Evolutionary conservation across 2,888 invertebrate genomes (phyloP), one percentile per base, ranked within the genome.

Genomic region (Troides aeacus): DNA sequence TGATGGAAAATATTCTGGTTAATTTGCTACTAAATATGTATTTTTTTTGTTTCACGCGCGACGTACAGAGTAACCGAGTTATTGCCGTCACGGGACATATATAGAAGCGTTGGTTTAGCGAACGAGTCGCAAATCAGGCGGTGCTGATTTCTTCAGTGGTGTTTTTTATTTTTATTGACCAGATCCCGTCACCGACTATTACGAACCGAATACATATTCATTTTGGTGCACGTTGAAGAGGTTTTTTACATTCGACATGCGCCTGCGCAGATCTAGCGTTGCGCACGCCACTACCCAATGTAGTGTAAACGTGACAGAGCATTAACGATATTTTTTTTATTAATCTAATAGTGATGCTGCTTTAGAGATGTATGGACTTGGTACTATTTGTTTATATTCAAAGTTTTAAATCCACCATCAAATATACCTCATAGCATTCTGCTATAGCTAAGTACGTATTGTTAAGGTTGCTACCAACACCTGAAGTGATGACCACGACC

Each of bases 181-280:
- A 66, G 66, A 66, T 64, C 69, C 68, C 63, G 71, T 71, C 71
- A 64, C 24, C 64, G 30, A 46, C 53, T 63, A 71, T 69, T 69
- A 69, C 63, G 56, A 53, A 1, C 21, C 24, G n/a, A 56, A 64
- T 71, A 42, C 39, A 68, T 71, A 68, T 71, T 65, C 57, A 66
- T 69, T 56, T 62, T 23, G 63, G 66, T 59, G 46, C 65, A 68
- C 18, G 59, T 57, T 63, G n/a, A 63, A 50, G 68, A 59, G 21
- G 65, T 71, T 69, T 69, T 68, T 68, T 71, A 30, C 50, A 64
- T 59, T 53, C 60, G 24, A 17, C 61, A 39, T 68, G 63, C 68
- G 68, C 66, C 56, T 50, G 66, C 59, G 63, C 66, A 46, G 68
- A 63, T 62, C 63, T 68, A 64, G 68, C 71, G 66, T 71, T 69